A percentile compares a stretch with the other conserved stretches of the same genome.
These are phyloP conservation scores for Punctoribates punctum DNA, from an alignment of 2,888 invertebrate species.

Conservation along the genomic window DNA sequence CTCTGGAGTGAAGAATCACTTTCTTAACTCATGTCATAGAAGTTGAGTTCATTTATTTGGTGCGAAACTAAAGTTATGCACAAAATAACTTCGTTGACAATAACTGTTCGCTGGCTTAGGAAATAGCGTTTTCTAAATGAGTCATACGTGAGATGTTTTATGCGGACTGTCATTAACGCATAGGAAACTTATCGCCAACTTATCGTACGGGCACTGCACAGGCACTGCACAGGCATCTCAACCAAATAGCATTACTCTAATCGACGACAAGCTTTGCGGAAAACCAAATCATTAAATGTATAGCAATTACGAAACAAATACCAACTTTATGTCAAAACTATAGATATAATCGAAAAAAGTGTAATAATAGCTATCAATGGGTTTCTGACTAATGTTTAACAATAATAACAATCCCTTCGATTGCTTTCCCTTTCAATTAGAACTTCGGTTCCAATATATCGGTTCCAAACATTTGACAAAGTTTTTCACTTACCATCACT, in stretches of 20 bases:
- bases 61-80: neutral
- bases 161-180: neutral
- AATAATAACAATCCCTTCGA: too few relatives aligned
- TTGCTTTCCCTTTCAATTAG: too few relatives aligned
- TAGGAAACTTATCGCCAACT: neutral
- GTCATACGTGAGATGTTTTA: conserved; percentile 6
- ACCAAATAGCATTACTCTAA: neutral
- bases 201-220: too few relatives aligned
- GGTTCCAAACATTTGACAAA: too few relatives aligned
- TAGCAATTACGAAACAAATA: neutral
- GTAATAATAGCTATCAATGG: neutral
- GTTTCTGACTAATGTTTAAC: neutral
- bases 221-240: neutral
- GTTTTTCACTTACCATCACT: neutral
- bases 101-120: neutral
- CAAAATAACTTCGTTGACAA: conserved; percentile 1
- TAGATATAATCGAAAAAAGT: neutral
- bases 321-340: neutral
- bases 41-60: conserved; percentile 11
- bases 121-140: conserved; percentile 5
- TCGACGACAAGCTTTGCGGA: conserved; percentile 12
- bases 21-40: neutral
- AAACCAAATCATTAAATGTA: conserved; percentile 27
- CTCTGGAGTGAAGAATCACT: neutral
- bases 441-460: too few relatives aligned